Base-by-base conservation (phyloP, 2,888 invertebrate species). In the Chymomyza amoena region DNA sequence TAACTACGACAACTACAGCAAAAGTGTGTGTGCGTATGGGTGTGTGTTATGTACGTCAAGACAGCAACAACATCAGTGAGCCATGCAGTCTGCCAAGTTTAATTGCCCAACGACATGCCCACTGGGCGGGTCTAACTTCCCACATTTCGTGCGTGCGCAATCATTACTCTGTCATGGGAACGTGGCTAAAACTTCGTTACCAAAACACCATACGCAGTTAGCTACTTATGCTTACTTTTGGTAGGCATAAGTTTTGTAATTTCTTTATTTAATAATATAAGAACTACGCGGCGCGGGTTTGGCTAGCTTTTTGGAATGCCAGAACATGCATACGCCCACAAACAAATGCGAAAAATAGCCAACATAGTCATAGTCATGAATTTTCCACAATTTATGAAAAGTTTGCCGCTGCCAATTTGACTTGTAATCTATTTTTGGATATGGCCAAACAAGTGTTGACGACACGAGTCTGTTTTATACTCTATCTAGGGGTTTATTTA, bases 11-110 rank as follows among this genome's bases (percentile, higher is more conserved):
- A 54, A 54, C 16, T 18, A 54, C 18, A 10, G 0, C 59, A 54
- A 57, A 63, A 61, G 52, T 68, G 68, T 69, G n/a, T 52, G 60
- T 25, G 56, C 36, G 59, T 20, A 5, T 64, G 18, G 9, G 9
- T 52, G 20, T 15, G 51, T 54, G 61, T 79, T 73, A 76, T 79
- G 70, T 32, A 32, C 25, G 25, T 74, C 68, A 80, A 71, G 69
- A 69, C 68, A 67, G 9, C 64, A 54, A 54, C 56, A 36, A 52
- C 16, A 16, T 9, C 18, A 54, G 59, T 72, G 75, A 76, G 82
- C 79, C 79, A 81, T 77, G 79, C 79, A 79, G 79, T 80, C 82
- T 80, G 74, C 74, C 82, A 80, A 76, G 72, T 76, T 54, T 81
- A 79, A 80, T 81, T 81, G 82, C 68, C 79, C 45, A 39, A 36